These are phyloP conservation scores for Puma concolor DNA, from an alignment of 2,113 vertebrate species.

Conservation along the genomic window DNA sequence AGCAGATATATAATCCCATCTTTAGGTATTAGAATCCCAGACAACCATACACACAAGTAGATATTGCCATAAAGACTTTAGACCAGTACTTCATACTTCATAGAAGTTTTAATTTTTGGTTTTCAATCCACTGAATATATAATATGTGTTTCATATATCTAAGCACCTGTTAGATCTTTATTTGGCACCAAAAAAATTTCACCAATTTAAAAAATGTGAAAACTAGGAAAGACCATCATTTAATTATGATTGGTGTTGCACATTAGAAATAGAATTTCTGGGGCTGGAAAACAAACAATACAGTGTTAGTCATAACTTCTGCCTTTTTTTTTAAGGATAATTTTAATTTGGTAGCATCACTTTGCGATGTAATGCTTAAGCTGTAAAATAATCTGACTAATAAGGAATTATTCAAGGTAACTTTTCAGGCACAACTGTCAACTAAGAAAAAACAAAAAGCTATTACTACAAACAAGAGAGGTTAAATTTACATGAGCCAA, in stretches of 20 bases:
- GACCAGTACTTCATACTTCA: not conserved
- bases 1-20: not conserved
- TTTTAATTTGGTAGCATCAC: not conserved
- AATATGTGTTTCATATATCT: not conserved
- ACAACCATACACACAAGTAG: not conserved
- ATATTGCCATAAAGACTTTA: not conserved
- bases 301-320: not conserved
- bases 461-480: not conserved
- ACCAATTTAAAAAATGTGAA: not conserved
- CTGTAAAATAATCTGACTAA: not conserved
- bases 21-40: not conserved
- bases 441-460: not conserved
- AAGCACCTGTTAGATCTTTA: not conserved
- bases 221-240: not conserved
- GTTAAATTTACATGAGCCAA: not conserved
- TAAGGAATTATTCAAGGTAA: not conserved
- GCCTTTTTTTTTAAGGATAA: too few relatives aligned
- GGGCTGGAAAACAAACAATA: not conserved
- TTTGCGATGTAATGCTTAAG: not conserved
- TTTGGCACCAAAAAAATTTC: not conserved
- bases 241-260: not conserved
- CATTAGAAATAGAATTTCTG: not conserved
- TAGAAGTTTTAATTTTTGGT: not conserved
- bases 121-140: not conserved
- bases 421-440: not conserved